A percentile compares a stretch with the other conserved stretches of the same genome.
These are phyloP conservation scores for Marmota flaviventris DNA, from an alignment of 2,113 vertebrate genomes.

Conservation along the genomic window DNA sequence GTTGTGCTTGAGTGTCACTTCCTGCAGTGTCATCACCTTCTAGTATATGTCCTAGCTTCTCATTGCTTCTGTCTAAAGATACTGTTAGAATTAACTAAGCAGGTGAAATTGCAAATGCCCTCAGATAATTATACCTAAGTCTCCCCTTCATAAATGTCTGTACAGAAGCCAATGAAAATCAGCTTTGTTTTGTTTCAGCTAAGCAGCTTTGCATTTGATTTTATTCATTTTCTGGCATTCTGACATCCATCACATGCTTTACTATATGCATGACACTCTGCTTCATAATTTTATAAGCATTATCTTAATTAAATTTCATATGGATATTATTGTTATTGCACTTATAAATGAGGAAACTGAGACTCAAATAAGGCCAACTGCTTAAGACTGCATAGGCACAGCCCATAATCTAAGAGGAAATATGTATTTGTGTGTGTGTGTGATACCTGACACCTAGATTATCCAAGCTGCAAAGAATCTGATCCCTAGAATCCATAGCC, in stretches of 20 bases:
- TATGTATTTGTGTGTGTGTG: background rate
- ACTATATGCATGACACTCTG: background rate
- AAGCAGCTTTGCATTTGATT: background rate
- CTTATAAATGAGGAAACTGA: background rate
- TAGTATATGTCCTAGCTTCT: background rate
- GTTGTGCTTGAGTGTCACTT: background rate
- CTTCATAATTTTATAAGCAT: background rate
- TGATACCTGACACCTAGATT: background rate
- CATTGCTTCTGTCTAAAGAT: background rate
- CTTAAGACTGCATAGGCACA: background rate
- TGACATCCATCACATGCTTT: background rate
- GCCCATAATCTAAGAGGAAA: background rate
- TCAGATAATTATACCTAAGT: background rate
- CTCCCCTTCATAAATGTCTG: background rate
- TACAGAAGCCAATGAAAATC: background rate
- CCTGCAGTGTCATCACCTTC: background rate
- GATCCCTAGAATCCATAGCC: background rate
- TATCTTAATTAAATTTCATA: constrained; percentile 31
- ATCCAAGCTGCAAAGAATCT: background rate
- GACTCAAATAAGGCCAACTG: background rate
- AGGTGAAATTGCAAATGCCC: background rate
- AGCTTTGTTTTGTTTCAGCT: background rate
- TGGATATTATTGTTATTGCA: background rate
- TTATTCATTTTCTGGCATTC: background rate
- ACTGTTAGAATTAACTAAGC: constrained; percentile 23